Conservation (phyloP, 2,888 invertebrate species). For the Achlya flavicornis region DNA sequence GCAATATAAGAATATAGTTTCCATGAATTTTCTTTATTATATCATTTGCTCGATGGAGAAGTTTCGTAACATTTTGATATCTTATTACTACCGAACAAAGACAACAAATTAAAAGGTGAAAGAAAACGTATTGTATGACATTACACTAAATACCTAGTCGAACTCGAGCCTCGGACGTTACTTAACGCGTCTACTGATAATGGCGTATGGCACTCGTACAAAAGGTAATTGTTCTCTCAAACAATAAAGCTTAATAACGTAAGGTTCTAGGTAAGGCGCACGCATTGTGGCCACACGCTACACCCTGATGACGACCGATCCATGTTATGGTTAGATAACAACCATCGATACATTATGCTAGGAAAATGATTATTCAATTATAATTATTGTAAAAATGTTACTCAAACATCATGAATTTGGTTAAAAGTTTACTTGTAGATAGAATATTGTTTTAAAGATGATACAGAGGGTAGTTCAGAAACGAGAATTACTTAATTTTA, state of each 20-base stretch:
- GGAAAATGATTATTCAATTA: not conserved
- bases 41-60: not conserved
- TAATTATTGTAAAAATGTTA: not conserved
- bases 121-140: conserved; percentile 40
- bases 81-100: conserved; percentile 53
- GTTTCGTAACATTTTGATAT: not conserved
- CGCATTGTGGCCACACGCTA: conserved; percentile 54
- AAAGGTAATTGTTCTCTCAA: conserved; percentile 82
- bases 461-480: too few species aligned
- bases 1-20: too few species aligned
- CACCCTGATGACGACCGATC: conserved; percentile 48
- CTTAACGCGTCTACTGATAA: conserved; percentile 75
- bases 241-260: conserved; percentile 79
- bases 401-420: too few species aligned
- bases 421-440: too few species aligned
- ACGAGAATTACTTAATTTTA: too few species aligned
- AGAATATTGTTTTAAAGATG: too few species aligned
- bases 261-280: conserved; percentile 75
- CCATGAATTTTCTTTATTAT: too few species aligned
- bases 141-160: conserved; percentile 58
- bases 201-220: conserved; percentile 72
- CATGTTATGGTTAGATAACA: conserved; percentile 55
- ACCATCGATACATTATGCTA: conserved; percentile 21
- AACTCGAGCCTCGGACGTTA: conserved; percentile 71
- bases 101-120: conserved; percentile 54